These are phyloP conservation scores for Python bivittatus DNA, from an alignment of 2,113 vertebrate genomes.

Conservation along the genomic window DNA sequence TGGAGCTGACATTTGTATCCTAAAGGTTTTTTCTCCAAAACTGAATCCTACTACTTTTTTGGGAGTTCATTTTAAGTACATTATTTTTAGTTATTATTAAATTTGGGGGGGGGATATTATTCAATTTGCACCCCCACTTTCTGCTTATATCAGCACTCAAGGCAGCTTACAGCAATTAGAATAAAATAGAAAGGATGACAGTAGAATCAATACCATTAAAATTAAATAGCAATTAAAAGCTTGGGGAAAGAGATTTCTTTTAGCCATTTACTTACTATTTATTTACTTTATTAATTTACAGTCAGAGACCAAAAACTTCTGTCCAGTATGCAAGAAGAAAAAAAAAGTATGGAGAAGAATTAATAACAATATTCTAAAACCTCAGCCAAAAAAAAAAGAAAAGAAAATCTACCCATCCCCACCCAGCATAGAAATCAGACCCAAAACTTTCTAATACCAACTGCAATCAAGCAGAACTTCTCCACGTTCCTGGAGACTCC, in stretches of 20 bases:
- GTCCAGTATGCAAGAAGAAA: neutral
- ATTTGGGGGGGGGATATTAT: neutral
- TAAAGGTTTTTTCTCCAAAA: neutral
- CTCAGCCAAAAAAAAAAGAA: neutral
- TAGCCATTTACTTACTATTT: neutral
- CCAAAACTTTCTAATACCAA: neutral
- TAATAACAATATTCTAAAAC: neutral
- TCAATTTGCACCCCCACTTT: neutral
- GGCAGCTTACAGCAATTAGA: neutral
- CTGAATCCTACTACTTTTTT: neutral
- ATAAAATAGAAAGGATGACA: neutral
- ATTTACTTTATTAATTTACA: neutral
- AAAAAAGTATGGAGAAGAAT: neutral
- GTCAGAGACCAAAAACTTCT: neutral
- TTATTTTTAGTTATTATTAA: neutral
- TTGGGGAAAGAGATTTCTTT: neutral
- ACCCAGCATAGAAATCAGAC: neutral
- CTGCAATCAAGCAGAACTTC: neutral
- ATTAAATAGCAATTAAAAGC: neutral
- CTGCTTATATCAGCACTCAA: neutral
- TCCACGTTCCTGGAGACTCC: neutral
- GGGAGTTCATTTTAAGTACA: neutral
- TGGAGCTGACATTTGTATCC: neutral
- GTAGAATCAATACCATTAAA: neutral
- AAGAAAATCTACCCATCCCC: neutral